Evolutionary conservation across 2,113 vertebrate genomes (phyloP).

Genomic region (Morphnarchus princeps): DNA sequence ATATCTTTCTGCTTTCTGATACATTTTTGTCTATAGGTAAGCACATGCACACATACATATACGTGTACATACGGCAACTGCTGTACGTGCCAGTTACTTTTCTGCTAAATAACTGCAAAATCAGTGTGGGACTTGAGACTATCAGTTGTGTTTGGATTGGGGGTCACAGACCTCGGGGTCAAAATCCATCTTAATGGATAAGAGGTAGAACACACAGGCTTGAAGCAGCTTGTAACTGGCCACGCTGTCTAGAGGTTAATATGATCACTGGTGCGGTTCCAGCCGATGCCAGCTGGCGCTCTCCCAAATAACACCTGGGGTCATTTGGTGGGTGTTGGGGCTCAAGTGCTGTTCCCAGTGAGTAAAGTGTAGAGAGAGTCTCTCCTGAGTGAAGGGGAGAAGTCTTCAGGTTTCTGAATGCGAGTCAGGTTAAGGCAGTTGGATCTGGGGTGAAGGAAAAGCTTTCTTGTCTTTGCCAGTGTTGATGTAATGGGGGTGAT

Average conservation of each 20-base stretch:
- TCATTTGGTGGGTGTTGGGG: fast-evolving
- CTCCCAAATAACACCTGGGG: background rate
- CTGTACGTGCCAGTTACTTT: background rate
- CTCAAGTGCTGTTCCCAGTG: background rate
- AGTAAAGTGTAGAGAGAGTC: background rate
- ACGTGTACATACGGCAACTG: background rate
- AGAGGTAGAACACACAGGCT: background rate
- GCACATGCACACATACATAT: fast-evolving
- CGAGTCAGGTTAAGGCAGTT: too few species aligned
- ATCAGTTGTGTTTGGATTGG: background rate
- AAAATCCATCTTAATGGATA: background rate
- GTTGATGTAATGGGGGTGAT: background rate
- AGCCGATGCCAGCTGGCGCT: fast-evolving
- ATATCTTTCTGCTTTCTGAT: background rate
- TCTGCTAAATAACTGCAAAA: background rate
- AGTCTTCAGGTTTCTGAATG: background rate
- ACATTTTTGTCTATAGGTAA: background rate
- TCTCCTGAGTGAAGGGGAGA: background rate
- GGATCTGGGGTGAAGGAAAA: background rate
- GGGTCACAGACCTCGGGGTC: background rate
- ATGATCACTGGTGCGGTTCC: background rate
- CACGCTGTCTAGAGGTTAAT: fast-evolving
- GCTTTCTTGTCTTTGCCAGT: background rate
- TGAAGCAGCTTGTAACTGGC: background rate
- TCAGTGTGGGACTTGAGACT: background rate